Evolutionary conservation across 2,113 vertebrate genomes (phyloP), one percentile per base, ranked within the genome.

Genomic region (Salvelinus alpinus): DNA sequence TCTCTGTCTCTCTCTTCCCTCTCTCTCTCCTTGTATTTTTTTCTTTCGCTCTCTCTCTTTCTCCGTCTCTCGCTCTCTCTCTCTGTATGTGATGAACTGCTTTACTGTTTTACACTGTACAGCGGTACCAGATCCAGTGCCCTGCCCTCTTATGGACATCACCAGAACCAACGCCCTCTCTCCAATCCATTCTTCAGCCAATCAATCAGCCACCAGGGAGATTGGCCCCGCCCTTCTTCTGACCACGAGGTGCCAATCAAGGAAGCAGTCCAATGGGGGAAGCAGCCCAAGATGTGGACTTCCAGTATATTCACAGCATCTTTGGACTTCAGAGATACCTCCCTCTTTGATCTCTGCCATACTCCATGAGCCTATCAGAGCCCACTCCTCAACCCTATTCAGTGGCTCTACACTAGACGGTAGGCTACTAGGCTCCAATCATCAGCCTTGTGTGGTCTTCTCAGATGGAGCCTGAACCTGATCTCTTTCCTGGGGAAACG

Each of bases 401-500:
- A 44, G 38, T 44, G 38, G 38, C 38, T 44, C 38, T 44, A 44
- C 38, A 44, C 38, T 44, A 44, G 38, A 44, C 9, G 38, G 38
- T 44, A 11, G 38, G 51, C 51, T 18, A 54, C 51, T 18, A 18
- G 51, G 51, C 51, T 44, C 38, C 84, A 85, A 82, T 72, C 88
- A 90, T 88, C 88, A 90, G 89, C 90, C 91, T 86, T 91, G 91
- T 91, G 91, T 91, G 91, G 90, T 90, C 90, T 90, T 87, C 91
- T 91, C 87, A 87, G 88, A 90, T 90, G 89, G 89, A 90, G 90
- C 76, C 90, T 78, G 89, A 92, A 92, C 88, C 85, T 82, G 91
- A 92, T 91, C 91, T 90, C 91, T 92, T 92, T 92, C 89, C 83
- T 90, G 90, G 91, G 90, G 90, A 92, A 91, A 89, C 82, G 85